Evolutionary conservation across 2,797 vertebrate species (phyloP), one percentile per base, ranked within the genome.

Genomic region (Mareca penelope): DNA sequence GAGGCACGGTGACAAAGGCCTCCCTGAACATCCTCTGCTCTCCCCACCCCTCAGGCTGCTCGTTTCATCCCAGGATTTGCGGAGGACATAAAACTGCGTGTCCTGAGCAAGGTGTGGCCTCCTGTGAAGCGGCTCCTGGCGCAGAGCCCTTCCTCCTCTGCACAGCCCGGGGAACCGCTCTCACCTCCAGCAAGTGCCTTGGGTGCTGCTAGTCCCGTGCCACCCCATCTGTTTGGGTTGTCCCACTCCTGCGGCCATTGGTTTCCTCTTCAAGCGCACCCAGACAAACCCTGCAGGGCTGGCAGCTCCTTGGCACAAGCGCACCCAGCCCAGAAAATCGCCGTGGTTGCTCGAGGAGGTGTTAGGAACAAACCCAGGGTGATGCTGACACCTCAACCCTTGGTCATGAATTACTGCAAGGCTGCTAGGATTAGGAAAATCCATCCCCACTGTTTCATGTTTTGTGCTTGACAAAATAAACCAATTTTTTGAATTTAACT

Each of bases 151-250:
- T 0, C n/a, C 29, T 7, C 6, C 4, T 17, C 10, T 15, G 19
- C 13, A 3, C 0, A 29, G 1, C 6, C 22, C 0, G 1, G 46
- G 31, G 64, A 33, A 5, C 2, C 4, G 8, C 22, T 10, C 7
- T 4, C 6, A 0, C 22, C 26, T 42, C 52, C 60, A 10, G 22
- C 65, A 35, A 46, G 21, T 79, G 59, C 40, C 42, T 22, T 26
- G 4, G 2, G 17, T 33, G 24, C 48, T 77, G 52, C 46, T 0
- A 0, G 7, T 64, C 55, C 63, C 35, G 28, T 7, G 29, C 11
- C 23, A 11, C 1, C n/a, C 59, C 42, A 2, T 39, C 40, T 0
- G 0, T 52, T 44, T 0, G 1, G 18, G 11, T 31, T 56, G 29
- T 56, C 55, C 18, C 31, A 8, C 55, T 21, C 18, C 31, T n/a